These are phyloP conservation scores for Aleadryas rufinucha DNA, from an alignment of 2,113 vertebrate species.

Conservation along the genomic window DNA sequence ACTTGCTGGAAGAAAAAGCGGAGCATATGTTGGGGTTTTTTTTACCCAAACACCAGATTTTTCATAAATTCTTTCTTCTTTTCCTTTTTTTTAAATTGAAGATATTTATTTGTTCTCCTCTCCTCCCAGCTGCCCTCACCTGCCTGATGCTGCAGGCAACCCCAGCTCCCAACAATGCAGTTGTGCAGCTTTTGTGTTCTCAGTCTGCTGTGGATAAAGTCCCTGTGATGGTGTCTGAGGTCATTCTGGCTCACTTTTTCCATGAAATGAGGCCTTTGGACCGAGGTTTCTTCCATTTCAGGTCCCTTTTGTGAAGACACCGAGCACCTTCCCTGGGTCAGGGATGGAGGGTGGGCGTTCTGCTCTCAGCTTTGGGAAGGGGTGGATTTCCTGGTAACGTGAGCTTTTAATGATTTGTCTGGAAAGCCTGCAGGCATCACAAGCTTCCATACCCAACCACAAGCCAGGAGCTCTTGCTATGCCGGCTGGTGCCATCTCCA, in stretches of 20 bases:
- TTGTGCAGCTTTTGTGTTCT: neutral
- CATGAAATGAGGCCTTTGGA: neutral
- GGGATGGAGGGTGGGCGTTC: neutral
- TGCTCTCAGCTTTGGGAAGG: neutral
- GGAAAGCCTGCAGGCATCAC: neutral
- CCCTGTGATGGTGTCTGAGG: neutral
- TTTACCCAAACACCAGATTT: neutral
- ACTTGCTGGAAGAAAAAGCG: neutral
- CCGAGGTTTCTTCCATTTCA: neutral
- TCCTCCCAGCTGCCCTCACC: neutral
- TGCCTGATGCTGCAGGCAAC: neutral
- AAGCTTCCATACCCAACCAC: neutral
- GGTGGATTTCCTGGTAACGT: neutral
- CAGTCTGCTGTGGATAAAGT: neutral
- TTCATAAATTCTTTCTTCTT: neutral
- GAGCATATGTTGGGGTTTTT: neutral
- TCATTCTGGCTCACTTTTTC: neutral
- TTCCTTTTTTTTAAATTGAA: neutral
- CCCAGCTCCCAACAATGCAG: neutral
- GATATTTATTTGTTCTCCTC: neutral
- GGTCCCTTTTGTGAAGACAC: neutral
- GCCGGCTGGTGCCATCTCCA: neutral
- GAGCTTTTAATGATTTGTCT: neutral
- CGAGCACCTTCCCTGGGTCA: neutral
- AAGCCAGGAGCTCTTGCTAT: neutral